These are phyloP conservation scores for Sus cebifrons DNA, from an alignment of 2,797 vertebrate genomes.

Conservation along the genomic window DNA sequence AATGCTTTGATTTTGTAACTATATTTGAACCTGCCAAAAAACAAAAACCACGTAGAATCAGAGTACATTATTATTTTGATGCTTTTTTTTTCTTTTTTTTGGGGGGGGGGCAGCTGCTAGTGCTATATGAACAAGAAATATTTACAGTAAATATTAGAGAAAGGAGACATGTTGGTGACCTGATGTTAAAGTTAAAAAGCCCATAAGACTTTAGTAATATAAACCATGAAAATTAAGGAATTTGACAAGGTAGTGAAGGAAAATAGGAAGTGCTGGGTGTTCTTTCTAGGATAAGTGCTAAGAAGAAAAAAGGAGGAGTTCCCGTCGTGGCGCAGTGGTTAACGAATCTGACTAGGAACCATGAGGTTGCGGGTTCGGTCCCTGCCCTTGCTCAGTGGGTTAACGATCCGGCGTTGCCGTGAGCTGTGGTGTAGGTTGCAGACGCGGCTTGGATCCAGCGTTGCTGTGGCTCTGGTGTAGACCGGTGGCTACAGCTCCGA, in stretches of 20 bases:
- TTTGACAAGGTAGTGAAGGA: background rate
- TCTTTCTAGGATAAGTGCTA: background rate
- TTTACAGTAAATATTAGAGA: background rate
- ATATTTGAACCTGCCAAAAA: background rate
- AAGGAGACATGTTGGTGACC: slow-evolving; percentile 32
- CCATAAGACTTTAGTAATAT: background rate
- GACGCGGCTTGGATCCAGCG: no score
- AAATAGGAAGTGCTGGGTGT: background rate
- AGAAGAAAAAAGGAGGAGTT: background rate
- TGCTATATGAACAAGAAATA: slow-evolving; percentile 33
- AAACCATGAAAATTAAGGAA: slow-evolving; percentile 46
- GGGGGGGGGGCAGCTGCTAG: slow-evolving; percentile 1
- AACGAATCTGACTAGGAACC: no score
- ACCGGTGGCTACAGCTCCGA: no score
- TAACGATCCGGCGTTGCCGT: no score
- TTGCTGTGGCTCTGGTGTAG: no score
- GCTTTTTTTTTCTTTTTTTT: slow-evolving; percentile 13
- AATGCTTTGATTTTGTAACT: slow-evolving; percentile 57
- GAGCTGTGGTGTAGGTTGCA: no score
- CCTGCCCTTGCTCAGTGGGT: no score
- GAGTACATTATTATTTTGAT: background rate
- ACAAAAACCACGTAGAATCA: background rate
- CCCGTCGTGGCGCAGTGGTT: no score
- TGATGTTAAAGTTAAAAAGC: background rate
- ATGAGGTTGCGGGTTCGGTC: no score